Conservation (phyloP, 1,140 invertebrate species). For the Bombus breviceps region DNA sequence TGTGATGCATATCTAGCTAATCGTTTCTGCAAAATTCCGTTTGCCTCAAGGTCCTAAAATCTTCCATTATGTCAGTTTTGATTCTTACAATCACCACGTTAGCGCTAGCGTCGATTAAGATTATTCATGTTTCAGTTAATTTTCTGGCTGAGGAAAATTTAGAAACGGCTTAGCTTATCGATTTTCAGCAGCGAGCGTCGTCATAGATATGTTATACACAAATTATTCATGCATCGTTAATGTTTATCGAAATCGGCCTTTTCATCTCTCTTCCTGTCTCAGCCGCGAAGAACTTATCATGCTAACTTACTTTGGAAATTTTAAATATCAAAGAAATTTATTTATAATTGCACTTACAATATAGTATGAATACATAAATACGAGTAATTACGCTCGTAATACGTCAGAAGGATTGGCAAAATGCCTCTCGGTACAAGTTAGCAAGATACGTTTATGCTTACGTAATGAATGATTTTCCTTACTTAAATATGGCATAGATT, state of each 20-base stretch:
- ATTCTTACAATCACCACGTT: not conserved
- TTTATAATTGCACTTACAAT: not conserved
- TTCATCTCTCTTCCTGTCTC: not conserved
- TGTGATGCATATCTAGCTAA: not conserved
- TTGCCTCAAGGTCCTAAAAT: not conserved
- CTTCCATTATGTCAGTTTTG: constrained; percentile 1
- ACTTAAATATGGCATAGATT: not conserved
- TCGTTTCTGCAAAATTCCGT: not conserved
- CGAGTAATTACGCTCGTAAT: constrained; percentile 13
- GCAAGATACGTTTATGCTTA: not conserved
- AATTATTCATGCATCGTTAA: constrained; percentile 17
- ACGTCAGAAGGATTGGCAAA: constrained; percentile 28
- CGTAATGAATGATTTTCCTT: not conserved
- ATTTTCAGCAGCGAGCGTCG: constrained; percentile 26
- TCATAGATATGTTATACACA: not conserved
- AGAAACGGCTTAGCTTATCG: constrained; percentile 24
- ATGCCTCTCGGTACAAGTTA: constrained; percentile 1
- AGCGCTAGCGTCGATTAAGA: constrained; percentile 15
- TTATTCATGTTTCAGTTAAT: not conserved
- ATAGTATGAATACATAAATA: not conserved
- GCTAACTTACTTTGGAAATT: not conserved
- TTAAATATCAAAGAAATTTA: not conserved
- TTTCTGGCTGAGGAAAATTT: constrained; percentile 10
- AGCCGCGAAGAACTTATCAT: not conserved
- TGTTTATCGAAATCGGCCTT: constrained; percentile 24